These are phyloP conservation scores for Blastobasis lacticolella DNA, from an alignment of 2,888 invertebrate species.

Conservation along the genomic window DNA sequence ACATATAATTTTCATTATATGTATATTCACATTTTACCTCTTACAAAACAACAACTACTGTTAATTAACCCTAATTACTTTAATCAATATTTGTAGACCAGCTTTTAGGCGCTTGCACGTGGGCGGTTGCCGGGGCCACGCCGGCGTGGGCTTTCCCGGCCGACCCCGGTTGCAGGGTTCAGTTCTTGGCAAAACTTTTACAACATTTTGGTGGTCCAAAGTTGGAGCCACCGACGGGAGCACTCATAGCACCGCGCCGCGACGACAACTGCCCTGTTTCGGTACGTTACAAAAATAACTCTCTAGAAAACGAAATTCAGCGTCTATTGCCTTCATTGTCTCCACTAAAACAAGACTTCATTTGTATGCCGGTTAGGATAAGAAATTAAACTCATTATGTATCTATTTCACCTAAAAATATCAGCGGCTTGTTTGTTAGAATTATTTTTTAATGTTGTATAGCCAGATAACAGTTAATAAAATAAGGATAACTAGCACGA, in stretches of 20 bases:
- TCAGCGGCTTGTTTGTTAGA: no score
- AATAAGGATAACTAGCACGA: no score
- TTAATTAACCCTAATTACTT: constrained; percentile 57
- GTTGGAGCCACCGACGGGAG: neutral
- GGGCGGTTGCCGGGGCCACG: neutral
- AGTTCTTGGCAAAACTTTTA: no score
- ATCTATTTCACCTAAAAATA: no score
- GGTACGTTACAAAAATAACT: constrained; percentile 54
- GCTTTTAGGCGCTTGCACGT: constrained; percentile 46
- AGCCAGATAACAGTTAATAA: no score
- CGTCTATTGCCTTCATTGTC: constrained; percentile 35
- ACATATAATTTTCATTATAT: constrained; percentile 68
- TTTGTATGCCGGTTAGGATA: constrained; percentile 5
- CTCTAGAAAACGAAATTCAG: constrained; percentile 45
- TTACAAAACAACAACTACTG: constrained; percentile 72
- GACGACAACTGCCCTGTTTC: neutral
- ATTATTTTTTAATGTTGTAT: no score
- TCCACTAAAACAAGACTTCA: constrained; percentile 33
- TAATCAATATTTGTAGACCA: constrained; percentile 54
- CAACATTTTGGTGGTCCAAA: no score
- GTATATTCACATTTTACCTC: constrained; percentile 61
- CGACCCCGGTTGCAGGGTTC: neutral
- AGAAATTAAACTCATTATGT: no score
- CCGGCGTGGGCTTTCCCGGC: neutral
- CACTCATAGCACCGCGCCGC: constrained; percentile 4